A percentile compares a stretch with the other conserved stretches of the same genome.
Evolutionary conservation across 1,140 invertebrate genomes (phyloP).

Genomic region (Drosophila nigrodunni): DNA sequence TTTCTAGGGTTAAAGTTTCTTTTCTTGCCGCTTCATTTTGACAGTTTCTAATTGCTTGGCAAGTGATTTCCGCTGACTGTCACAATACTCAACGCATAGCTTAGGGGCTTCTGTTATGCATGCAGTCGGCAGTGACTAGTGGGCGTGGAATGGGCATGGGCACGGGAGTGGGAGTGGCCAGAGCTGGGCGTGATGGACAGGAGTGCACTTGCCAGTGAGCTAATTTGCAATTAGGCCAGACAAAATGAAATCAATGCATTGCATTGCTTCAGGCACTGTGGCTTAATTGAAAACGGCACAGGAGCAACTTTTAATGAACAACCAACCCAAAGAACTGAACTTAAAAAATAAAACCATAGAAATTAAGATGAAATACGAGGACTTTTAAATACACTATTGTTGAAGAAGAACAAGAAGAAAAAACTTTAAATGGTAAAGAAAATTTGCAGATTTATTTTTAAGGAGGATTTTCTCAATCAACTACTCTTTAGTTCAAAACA

Average conservation of each 20-base stretch:
- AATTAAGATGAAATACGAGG: not conserved
- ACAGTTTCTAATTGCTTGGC: slow-evolving; percentile 76
- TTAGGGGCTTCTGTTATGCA: not conserved
- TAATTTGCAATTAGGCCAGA: slow-evolving; percentile 75
- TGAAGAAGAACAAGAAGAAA: too few relatives aligned
- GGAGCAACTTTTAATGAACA: slow-evolving; percentile 77
- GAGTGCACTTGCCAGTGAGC: slow-evolving; percentile 39
- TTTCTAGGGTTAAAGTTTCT: slow-evolving; percentile 50
- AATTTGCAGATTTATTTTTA: too few relatives aligned
- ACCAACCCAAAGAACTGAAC: slow-evolving; percentile 22
- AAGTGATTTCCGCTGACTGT: slow-evolving; percentile 59
- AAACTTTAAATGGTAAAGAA: too few relatives aligned
- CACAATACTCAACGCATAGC: slow-evolving; percentile 37
- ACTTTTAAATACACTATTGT: not conserved
- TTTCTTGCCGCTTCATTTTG: slow-evolving; percentile 44
- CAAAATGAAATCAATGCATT: slow-evolving; percentile 74
- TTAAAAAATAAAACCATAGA: slow-evolving; percentile 13
- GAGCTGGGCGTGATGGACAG: not conserved
- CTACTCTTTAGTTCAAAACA: too few relatives aligned
- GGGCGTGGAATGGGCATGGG: not conserved
- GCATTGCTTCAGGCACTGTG: slow-evolving; percentile 51
- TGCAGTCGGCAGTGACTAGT: not conserved
- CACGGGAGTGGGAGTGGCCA: too few relatives aligned
- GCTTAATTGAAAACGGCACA: slow-evolving; percentile 72
- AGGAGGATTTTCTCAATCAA: too few relatives aligned